Evolutionary conservation across 2,797 vertebrate species (phyloP).

Genomic region (Netta rufina): DNA sequence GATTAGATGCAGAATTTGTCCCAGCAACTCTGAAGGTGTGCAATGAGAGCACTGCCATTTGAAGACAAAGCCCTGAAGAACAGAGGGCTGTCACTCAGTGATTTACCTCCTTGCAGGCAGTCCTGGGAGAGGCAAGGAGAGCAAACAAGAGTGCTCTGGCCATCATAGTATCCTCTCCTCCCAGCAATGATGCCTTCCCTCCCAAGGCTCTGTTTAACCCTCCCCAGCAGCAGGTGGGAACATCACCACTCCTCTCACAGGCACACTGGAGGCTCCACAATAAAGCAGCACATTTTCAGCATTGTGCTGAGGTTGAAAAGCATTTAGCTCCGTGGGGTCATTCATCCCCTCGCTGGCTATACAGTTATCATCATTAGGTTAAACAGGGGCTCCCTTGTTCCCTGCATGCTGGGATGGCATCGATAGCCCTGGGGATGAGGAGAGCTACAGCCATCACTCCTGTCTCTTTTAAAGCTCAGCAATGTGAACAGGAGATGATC

Average conservation of each 20-base stretch:
- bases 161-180: neutral
- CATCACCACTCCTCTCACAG: neutral
- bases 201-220: neutral
- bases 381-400: neutral
- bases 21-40: accelerated
- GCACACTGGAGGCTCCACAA: neutral
- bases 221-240: neutral
- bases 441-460: neutral
- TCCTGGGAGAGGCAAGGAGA: neutral
- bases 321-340: neutral
- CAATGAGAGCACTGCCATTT: accelerated
- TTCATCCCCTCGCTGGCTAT: neutral
- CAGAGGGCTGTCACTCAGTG: neutral
- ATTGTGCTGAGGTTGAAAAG: neutral
- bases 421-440: neutral
- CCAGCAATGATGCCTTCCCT: neutral
- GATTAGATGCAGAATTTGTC: neutral
- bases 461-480: neutral
- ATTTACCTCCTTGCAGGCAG: neutral
- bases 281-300: neutral
- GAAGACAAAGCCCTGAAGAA: accelerated
- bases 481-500: neutral
- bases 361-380: neutral
- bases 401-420: neutral
- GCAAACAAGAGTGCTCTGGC: neutral